These are phyloP conservation scores for Piscicola geometra DNA, from an alignment of 2,888 invertebrate genomes.

Conservation along the genomic window DNA sequence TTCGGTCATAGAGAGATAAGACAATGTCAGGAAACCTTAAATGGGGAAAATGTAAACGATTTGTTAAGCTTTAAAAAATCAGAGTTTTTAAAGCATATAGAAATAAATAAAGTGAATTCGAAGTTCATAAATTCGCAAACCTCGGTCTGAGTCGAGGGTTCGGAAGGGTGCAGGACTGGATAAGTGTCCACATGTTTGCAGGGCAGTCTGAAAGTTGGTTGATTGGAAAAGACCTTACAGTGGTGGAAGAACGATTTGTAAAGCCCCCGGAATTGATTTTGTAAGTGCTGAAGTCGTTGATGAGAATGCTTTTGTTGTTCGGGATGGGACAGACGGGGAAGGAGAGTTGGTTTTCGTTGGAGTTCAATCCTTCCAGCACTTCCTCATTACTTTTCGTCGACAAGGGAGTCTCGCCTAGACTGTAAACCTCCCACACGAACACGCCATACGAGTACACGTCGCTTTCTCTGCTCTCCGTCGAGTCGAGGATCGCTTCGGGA, in stretches of 20 bases:
- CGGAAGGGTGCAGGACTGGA: constrained; percentile 45
- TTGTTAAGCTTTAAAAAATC: not conserved
- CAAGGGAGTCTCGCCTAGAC: constrained; percentile 72
- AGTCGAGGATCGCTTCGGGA: constrained; percentile 77
- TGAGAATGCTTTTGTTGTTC: not conserved
- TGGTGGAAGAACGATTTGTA: constrained; percentile 45
- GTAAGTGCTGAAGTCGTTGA: constrained; percentile 4
- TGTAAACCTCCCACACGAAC: constrained; percentile 82
- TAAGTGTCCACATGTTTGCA: constrained; percentile 26
- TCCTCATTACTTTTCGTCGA: constrained; percentile 72
- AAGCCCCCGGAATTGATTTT: constrained; percentile 20
- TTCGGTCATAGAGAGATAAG: constrained; percentile 26
- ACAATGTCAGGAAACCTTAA: constrained; percentile 23
- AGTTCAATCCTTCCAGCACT: constrained; percentile 55
- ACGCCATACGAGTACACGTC: constrained; percentile 88
- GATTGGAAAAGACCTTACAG: not conserved
- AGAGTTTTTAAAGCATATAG: no score
- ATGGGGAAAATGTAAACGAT: not conserved
- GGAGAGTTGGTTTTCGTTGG: constrained; percentile 30
- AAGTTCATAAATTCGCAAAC: no score
- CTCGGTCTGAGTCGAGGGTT: constrained; percentile 55
- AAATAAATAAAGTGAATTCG: no score
- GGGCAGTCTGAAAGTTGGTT: constrained; percentile 32
- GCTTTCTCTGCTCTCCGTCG: constrained; percentile 84
- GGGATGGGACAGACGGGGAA: constrained; percentile 20